Base-by-base conservation (phyloP, 2,797 vertebrate species). In the Champsocephalus esox region DNA sequence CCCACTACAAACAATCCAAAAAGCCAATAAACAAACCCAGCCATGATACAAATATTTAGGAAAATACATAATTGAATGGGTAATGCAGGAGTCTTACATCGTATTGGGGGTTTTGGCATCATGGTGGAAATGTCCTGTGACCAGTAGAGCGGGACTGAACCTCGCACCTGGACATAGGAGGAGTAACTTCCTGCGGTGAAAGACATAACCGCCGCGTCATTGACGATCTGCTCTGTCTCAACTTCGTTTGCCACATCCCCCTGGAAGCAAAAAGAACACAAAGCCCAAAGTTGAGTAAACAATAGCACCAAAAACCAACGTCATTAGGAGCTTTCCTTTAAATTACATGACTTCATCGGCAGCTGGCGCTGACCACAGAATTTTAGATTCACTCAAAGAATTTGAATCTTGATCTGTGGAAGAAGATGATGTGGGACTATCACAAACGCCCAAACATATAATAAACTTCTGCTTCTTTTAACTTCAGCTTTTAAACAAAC, bases 61-160 rank as follows among this genome's bases (percentile, higher is more conserved):
- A 5, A 9, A 34, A 62, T 9, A 52, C 17, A 56, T 2, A 28
- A 46, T 17, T 59, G 16, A 10, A 50, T 12, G 11, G 24, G 12
- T 13, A 21, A 54, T 54, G 21, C 8, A 38, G n/a, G 11, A 3
- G 19, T 66, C 94, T 94, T 92, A 99, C 98, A 51, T 81, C 98
- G 96, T 90, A 99, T 99, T 0, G 97, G 98, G 11, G 98, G 98
- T 73, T 99, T 99, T 38, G 98, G 98, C 97, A 99, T 99, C 98
- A 99, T 99, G 70, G 97, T 99, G 73, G 98, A 99, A 93, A 99
- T 99, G 92, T 99, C 98, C 84, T 99, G 98, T 76, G 98, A 99
- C 98, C 98, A 99, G 90, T 98, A 97, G 3, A 99, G 95, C 3
- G 98, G 98, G 57, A 99, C 98, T 1, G 98, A 99, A 61, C 98